Evolutionary conservation across 2,888 invertebrate genomes (phyloP), one percentile per base, ranked within the genome.

Genomic region (Cryptophagus acutangulus): DNA sequence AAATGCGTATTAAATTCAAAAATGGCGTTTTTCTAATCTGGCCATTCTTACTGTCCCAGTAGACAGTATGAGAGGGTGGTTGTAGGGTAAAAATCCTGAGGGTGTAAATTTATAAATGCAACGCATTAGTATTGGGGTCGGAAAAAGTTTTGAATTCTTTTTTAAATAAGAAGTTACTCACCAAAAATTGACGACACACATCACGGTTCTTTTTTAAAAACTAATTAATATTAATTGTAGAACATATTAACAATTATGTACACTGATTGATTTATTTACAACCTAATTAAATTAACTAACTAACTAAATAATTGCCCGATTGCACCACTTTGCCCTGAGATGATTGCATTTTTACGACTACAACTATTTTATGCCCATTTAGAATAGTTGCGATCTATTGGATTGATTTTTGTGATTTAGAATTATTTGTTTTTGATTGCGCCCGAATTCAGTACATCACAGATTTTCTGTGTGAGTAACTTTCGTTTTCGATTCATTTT

Each of bases 251-350:
- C n/a, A n/a, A n/a, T n/a, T n/a, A n/a, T n/a, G n/a, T n/a, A n/a
- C n/a, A n/a, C n/a, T n/a, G n/a, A n/a, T n/a, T n/a, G n/a, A n/a
- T 6, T 8, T 31, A 31, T 31, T 31, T 31, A 31, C 31, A 26
- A 26, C 26, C 12, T 20, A 20, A 20, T 20, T 31, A 31, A 31
- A 31, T 9, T 16, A 13, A 33, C 40, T 36, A 25, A 42, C 26
- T 42, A 25, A n/a, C 40, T 31, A 49, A 42, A 45, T 43, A 46
- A 49, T 40, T 50, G 65, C 66, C 66, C 66, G 66, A 64, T 67
- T 66, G 63, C 67, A 69, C 66, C 54, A 54, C 43, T 49, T 55
- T 59, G 65, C 69, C 69, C 69, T 69, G 67, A 67, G 69, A 54
- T 63, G 59, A 61, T 67, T 67, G 53, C 63, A 59, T 59, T 38